A percentile compares a stretch with the other conserved stretches of the same genome.
phyloP scores from a whole-genome alignment of 1,140 invertebrate species.

The Calycopis cecrops region DNA sequence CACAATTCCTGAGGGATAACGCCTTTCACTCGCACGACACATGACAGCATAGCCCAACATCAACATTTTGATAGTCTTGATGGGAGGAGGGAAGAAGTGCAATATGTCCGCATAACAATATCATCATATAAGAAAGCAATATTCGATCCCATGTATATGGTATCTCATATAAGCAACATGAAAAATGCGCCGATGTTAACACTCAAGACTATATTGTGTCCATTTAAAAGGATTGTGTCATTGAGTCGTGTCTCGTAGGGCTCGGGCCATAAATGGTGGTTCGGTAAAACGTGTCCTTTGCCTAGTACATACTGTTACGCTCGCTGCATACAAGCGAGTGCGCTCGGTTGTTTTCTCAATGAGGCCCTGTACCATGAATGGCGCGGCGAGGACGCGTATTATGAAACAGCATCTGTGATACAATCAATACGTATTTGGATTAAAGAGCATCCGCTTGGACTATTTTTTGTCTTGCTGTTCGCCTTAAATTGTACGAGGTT shows the following conservation, averaged over 20 bases:
- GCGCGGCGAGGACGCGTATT: slow-evolving; percentile 41
- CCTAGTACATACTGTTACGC: slow-evolving; percentile 31
- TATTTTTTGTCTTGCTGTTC: neutral
- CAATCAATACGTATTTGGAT: slow-evolving; percentile 7
- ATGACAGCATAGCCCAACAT: no score
- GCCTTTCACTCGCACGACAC: no score
- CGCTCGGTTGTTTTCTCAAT: slow-evolving; percentile 37
- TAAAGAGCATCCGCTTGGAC: neutral
- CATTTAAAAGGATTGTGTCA: slow-evolving; percentile 12
- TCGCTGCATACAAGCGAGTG: slow-evolving; percentile 41
- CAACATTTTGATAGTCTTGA: no score
- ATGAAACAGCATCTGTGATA: slow-evolving; percentile 21
- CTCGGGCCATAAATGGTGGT: slow-evolving; percentile 26
- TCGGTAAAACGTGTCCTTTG: slow-evolving; percentile 31
- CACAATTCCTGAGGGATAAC: no score
- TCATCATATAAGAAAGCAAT: no score
- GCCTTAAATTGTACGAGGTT: no score
- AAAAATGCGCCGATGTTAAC: no score
- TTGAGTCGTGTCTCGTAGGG: slow-evolving; percentile 11
- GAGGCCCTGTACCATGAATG: slow-evolving; percentile 42
- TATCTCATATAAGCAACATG: no score
- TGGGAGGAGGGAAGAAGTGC: no score
- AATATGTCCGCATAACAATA: no score
- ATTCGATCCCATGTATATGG: no score
- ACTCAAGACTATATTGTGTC: neutral